Conservation (phyloP, 2,113 vertebrate genomes). For the Poeciliopsis prolifica region DNA sequence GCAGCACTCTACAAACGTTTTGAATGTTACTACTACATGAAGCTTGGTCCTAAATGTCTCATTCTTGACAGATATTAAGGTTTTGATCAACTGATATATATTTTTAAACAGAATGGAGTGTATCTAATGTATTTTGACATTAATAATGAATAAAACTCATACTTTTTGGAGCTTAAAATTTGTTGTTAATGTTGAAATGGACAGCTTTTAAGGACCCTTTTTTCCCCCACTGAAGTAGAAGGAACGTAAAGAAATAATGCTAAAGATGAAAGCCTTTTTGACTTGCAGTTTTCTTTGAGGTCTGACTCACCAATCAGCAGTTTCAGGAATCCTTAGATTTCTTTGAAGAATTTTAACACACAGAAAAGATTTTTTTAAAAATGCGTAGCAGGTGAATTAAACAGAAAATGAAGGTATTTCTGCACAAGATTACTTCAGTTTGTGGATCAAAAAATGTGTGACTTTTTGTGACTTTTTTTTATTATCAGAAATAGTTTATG, state of each 20-base stretch:
- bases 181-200: constrained; percentile 35
- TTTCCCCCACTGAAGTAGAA: background rate
- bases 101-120: constrained; percentile 25
- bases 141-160: constrained; percentile 5
- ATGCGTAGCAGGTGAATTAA: background rate
- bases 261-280: background rate
- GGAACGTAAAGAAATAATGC: background rate
- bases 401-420: background rate
- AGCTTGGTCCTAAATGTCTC: constrained; percentile 31
- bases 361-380: background rate
- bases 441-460: background rate
- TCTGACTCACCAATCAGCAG: background rate
- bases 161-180: constrained; percentile 33
- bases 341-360: background rate
- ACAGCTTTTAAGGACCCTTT: background rate
- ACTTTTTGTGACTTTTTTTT: background rate
- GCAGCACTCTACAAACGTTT: constrained; percentile 20
- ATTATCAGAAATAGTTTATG: background rate
- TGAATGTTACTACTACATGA: constrained; percentile 35
- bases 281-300: background rate
- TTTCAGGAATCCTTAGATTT: background rate
- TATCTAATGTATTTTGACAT: constrained; percentile 10
- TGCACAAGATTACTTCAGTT: background rate
- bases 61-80: background rate
- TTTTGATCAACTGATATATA: constrained; percentile 31